Evolutionary conservation across 2,113 vertebrate species (phyloP), one percentile per base, ranked within the genome.

Genomic region (Emydura subglobosa): DNA sequence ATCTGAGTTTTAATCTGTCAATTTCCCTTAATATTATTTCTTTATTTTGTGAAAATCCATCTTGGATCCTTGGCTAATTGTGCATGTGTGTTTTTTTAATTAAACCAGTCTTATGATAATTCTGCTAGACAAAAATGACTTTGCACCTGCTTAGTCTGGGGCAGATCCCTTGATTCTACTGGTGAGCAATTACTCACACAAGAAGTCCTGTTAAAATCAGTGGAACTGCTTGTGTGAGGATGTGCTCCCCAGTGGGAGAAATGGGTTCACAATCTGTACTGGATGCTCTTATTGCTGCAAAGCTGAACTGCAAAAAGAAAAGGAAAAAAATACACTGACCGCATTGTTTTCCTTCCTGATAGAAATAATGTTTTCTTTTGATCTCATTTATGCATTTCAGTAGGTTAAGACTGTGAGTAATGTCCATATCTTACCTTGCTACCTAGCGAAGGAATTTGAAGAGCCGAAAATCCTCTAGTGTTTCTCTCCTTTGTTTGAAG

Each of bases 361-460:
- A 85, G 87, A 90, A 82, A 86, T 84, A 65, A 59, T 78, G 82
- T 39, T 87, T 84, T 34, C 68, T 85, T 89, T 94, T 85, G 55
- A 86, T 79, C 81, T 24, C 9, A 82, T 31, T 59, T 79, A 65
- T 17, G 54, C 79, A 76, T 34, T 91, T 86, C 74, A 42, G 27
- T 42, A 42, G 21, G 72, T 29, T 61, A 61, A 61, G 59, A 61
- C 29, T 79, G 31, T 80, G 54, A 92, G 89, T 31, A 79, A 49
- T 21, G 51, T 85, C 21, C 29, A 65, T 29, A 50, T 90, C 97
- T 96, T 97, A 98, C 97, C 97, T 97, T 97, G 85, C 83, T 81
- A 83, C 83, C 76, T 92, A 95, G 94, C 88, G 87, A 92, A 84
- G 47, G 21, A 47, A 86, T 89, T 91, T 88, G 86, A 84, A 94